Conservation (phyloP, 2,797 vertebrate species). For the Adelosebastes latens region DNA sequence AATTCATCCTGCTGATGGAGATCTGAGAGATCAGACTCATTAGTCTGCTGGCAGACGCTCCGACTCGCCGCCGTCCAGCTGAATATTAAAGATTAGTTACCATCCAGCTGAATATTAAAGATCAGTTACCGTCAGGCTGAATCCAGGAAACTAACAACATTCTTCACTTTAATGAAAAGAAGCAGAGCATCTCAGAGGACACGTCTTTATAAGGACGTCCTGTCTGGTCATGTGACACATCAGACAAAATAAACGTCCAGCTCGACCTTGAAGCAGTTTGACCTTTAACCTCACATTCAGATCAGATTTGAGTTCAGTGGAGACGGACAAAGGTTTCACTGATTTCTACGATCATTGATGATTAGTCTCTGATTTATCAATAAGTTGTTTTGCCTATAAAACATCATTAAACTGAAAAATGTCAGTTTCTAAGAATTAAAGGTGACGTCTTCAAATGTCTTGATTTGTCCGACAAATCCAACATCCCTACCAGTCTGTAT, state of each 20-base stretch:
- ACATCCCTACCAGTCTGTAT: no score
- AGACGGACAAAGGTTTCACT: not conserved
- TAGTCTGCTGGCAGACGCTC: constrained; percentile 35
- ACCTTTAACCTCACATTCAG: not conserved
- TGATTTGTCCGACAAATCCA: no score
- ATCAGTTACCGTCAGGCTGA: constrained; percentile 2
- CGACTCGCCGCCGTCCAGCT: not conserved
- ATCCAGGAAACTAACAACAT: constrained; percentile 35
- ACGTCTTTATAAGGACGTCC: not conserved
- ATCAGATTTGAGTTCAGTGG: not conserved
- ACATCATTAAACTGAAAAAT: no score
- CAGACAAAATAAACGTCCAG: not conserved
- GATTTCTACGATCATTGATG: not conserved
- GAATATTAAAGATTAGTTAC: constrained; percentile 35
- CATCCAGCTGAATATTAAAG: constrained; percentile 9
- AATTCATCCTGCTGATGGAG: constrained; percentile 72
- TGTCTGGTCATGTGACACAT: constrained; percentile 4
- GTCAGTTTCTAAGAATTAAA: no score
- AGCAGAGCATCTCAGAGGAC: not conserved
- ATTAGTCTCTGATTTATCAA: no score
- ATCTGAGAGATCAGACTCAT: constrained; percentile 45
- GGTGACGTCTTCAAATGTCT: no score
- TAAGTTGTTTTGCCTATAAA: no score
- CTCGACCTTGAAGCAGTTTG: not conserved
- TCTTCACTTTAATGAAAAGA: constrained; percentile 36